Evolutionary conservation across 2,888 invertebrate species (phyloP), one percentile per base, ranked within the genome.

Genomic region (Limnephilus auricula): DNA sequence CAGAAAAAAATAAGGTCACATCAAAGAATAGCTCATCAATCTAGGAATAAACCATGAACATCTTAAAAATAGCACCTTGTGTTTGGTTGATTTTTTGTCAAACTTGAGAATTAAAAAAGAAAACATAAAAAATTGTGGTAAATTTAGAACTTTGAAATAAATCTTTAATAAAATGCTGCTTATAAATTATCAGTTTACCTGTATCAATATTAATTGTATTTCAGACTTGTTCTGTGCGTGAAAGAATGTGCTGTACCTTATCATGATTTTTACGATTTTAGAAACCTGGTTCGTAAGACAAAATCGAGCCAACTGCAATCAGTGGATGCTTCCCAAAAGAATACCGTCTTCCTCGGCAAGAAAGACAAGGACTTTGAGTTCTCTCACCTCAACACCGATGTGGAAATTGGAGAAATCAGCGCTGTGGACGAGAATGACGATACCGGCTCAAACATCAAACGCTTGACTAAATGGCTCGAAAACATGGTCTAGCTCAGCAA

Each of bases 321-420:
- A 0, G 97, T 97, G 0, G 98, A 98, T 93, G 96, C 97, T 0
- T 96, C 96, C 79, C 96, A 96, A 87, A 95, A 96, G 89, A 96
- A 97, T 88, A 95, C 95, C 0, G 95, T 95, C n/a, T 97, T 96
- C 93, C 95, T 99, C 45, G 99, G 99, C 31, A 97, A 97, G 94
- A 95, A 95, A 4, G 98, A 97, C 90, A 97, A 97, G 94, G 98
- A 98, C 94, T 99, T 99, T 95, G 97, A 98, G 94, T 99, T 99
- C 94, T 95, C 97, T 0, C 97, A 98, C 93, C 95, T 98, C 18
- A 95, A 96, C 37, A 96, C 97, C 90, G 96, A 97, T 93, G 96
- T 99, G 18, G 97, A 97, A 79, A 96, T 98, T 94, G 96, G 96
- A 0, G 98, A 98, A 94, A 95, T 97, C 89, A 97, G 96, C 37